Percentiles rank a stretch among this genome's conserved stretches.
Conservation (phyloP, 2,888 invertebrate species). For the Merodon equestris region DNA sequence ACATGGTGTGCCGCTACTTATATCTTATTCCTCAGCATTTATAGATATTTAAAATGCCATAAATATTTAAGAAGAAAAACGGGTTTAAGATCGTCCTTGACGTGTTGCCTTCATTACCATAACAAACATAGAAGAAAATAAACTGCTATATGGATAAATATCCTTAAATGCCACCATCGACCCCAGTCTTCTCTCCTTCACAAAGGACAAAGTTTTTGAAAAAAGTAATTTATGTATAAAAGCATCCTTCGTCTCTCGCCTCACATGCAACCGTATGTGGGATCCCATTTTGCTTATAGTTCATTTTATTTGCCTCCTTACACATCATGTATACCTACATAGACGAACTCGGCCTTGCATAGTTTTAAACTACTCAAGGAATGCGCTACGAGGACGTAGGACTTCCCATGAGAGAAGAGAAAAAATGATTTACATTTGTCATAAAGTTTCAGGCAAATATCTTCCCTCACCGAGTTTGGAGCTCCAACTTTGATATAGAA, state of each 20-base stretch:
- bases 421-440: constrained; percentile 49
- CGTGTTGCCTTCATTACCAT: constrained; percentile 40
- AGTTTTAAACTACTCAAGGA: constrained; percentile 27
- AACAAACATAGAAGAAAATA: constrained; percentile 55
- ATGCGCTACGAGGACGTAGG: constrained; percentile 21
- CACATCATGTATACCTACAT: not conserved
- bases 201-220: constrained; percentile 57
- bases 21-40: too few relatives aligned
- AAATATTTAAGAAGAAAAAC: too few relatives aligned
- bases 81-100: not conserved
- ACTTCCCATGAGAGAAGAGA: constrained; percentile 10
- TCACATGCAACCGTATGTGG: constrained; percentile 35
- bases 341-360: constrained; percentile 8
- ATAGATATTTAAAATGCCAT: too few relatives aligned
- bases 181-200: not conserved
- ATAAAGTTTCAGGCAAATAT: constrained; percentile 54
- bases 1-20: too few relatives aligned
- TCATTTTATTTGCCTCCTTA: constrained; percentile 45
- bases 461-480: constrained; percentile 17
- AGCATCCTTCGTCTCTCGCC: constrained; percentile 28
- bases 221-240: constrained; percentile 56
- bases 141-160: too few relatives aligned
- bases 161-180: constrained; percentile 23
- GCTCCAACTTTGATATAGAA: constrained; percentile 28
- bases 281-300: constrained; percentile 55